phyloP scores from a whole-genome alignment of 2,888 invertebrate species.

The Hydropsyche betteni region DNA sequence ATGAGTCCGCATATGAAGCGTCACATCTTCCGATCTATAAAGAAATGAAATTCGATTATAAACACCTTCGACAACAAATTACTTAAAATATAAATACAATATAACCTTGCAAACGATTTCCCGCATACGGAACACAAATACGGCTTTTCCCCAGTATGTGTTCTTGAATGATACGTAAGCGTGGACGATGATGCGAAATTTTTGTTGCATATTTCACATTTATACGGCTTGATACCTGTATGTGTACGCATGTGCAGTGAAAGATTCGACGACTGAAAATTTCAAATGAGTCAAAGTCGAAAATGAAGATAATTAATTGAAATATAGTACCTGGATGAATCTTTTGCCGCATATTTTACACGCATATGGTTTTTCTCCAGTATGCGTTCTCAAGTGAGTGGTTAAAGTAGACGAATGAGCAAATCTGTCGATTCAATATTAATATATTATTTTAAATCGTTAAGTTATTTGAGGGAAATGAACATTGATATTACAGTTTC shows the following conservation, averaged over 20 bases:
- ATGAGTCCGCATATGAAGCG: conserved; percentile 41
- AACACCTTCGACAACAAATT: neutral
- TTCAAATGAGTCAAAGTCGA: neutral
- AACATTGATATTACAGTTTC: conserved; percentile 40
- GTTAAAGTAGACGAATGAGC: conserved; percentile 46
- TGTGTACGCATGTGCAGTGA: conserved; percentile 48
- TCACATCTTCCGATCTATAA: conserved; percentile 38
- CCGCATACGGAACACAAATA: conserved; percentile 46
- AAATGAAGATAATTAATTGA: neutral
- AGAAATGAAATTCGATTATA: too few species aligned
- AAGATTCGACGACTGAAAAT: conserved; percentile 47
- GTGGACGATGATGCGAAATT: conserved; percentile 48
- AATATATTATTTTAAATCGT: neutral
- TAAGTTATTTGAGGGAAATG: neutral
- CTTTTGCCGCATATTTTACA: conserved; percentile 44
- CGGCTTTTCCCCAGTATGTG: conserved; percentile 45
- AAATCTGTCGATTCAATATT: conserved; percentile 36
- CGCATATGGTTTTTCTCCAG: conserved; percentile 46
- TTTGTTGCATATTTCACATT: conserved; percentile 44
- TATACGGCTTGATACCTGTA: conserved; percentile 45
- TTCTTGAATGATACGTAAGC: conserved; percentile 41
- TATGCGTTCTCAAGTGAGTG: conserved; percentile 47
- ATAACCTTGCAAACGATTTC: conserved; percentile 47
- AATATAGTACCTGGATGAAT: conserved; percentile 41
- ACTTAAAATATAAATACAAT: conserved; percentile 3